Base-by-base conservation (phyloP, 2,888 invertebrate species). In the Silvanus unidentatus region DNA sequence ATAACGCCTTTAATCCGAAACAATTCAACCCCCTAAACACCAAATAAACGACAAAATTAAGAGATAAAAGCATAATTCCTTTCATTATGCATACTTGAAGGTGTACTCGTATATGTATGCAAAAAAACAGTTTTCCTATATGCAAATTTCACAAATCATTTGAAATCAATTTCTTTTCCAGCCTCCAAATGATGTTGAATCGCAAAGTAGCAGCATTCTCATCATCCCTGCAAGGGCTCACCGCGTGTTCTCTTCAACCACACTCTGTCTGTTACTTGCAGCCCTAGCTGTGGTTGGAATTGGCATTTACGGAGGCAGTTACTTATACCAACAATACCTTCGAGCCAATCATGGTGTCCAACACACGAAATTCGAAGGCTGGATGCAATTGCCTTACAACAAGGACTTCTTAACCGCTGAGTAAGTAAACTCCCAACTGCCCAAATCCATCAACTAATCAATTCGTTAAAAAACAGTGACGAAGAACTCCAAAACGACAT, bases 241-340 rank as follows among this genome's bases (percentile, higher is more conserved):
- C 50, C 75, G 77, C 44, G 77, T 77, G 43, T 82, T 77, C 30
- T 75, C 76, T 29, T 78, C 77, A 43, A 80, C 84, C 12, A 84
- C 85, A 28, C 69, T 85, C 39, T 80, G 83, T 62, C 73, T 90
- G 43, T 77, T 86, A 47, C 65, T 89, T 35, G 78, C 84, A 10
- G 82, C 86, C 1, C 64, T 87, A 16, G 66, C 84, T 45, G 81
- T 89, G 14, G 77, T 88, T 62, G 77, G 86, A 48, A 77, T 85
- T 62, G 87, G 86, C 9, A 75, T 84, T 29, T 70, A 80, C 42
- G 81, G 84, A 5, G 90, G 88, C 2, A 76, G 88, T 43, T 81
- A 86, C 63, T 73, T 92, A 42, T 91, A 89, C 71, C 79, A 81
- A 42, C 81, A 87, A 58, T 85, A 86, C 65, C 75, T 81, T 10